Base-by-base conservation (phyloP, 1,140 invertebrate species). In the Panagrolaimus sp. region DNA sequence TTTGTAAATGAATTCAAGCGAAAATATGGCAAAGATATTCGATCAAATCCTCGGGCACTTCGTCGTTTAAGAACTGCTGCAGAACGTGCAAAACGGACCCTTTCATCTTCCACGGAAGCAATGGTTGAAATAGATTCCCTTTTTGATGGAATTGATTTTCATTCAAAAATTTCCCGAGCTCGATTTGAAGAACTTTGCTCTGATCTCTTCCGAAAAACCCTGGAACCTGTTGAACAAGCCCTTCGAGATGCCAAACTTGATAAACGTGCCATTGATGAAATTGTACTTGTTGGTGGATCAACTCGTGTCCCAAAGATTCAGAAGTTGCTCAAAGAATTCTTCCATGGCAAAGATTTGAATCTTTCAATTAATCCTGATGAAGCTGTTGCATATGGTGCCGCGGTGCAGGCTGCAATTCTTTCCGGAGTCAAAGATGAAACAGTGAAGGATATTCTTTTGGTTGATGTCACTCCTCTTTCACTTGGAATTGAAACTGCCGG, bases 401-500 rank as follows among this genome's bases (percentile, higher is more conserved):
- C 75, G 32, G 82, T 81, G 6, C 74, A 79, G 77, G 90, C 92
- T 77, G 87, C 87, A 68, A 95, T 96, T 77, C 86, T 98, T 68
- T 90, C 91, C 78, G 94, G 93, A 69, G 93, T 96, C 84, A 94
- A 94, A 83, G 93, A 91, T 24, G 92, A 96, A 83, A 90, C 91
- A 80, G 92, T 90, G 4, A 91, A 91, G 78, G 94, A 96, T 84
- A 84, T 96, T 70, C 85, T 97, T 43, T 87, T 97, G 74, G 88
- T 97, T 43, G 94, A 97, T 82, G 94, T 96, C 26, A 90, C 94
- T 32, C 94, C 94, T 0, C 84, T 97, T 74, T 96, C 93, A 10
- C 86, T 97, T 79, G 94, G 94, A 88, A 96, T 96, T 80, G 94
- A 96, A 84, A 96, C 94, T n/a, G 94, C 92, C 74, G 94, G 95